phyloP scores from a whole-genome alignment of 2,888 invertebrate species.

The Azorinus chamasolen region DNA sequence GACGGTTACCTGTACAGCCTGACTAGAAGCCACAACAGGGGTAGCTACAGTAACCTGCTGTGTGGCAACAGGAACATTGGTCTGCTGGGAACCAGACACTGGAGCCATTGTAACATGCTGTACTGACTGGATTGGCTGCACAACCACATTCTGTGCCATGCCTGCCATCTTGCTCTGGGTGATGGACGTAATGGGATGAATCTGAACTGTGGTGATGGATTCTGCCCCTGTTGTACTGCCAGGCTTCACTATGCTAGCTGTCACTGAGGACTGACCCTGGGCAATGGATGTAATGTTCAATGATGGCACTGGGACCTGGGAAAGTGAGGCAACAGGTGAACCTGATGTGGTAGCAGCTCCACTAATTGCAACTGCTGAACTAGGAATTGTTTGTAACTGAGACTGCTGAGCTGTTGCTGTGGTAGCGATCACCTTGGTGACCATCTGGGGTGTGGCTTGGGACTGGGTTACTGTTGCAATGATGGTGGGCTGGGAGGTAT shows the following conservation, averaged over 20 bases:
- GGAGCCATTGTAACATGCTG: conserved; percentile 55
- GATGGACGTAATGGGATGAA: conserved; percentile 70
- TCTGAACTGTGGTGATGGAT: conserved; percentile 63
- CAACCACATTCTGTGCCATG: conserved; percentile 69
- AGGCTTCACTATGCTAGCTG: conserved; percentile 67
- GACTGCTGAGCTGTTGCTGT: conserved; percentile 66
- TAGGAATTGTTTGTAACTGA: conserved; percentile 76
- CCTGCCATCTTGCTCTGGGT: conserved; percentile 65
- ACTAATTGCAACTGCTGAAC: conserved; percentile 58
- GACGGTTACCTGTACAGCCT: conserved; percentile 57
- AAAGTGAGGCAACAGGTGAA: conserved; percentile 31
- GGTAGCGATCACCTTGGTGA: conserved; percentile 73
- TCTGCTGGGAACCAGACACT: conserved; percentile 24
- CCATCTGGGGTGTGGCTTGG: conserved; percentile 76
- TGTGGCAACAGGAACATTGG: conserved; percentile 39
- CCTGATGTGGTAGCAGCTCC: conserved; percentile 25
- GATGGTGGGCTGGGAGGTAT: conserved; percentile 67
- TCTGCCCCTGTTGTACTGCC: conserved; percentile 63
- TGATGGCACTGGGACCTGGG: conserved; percentile 58
- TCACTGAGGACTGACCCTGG: conserved; percentile 55
- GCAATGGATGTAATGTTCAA: conserved; percentile 57
- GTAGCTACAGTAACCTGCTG: conserved; percentile 56
- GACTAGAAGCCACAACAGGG: conserved; percentile 46
- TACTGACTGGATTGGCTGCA: conserved; percentile 60
- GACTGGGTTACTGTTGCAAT: conserved; percentile 82